These are phyloP conservation scores for Misgurnus mizolepis DNA, from an alignment of 2,113 vertebrate genomes.

Conservation along the genomic window DNA sequence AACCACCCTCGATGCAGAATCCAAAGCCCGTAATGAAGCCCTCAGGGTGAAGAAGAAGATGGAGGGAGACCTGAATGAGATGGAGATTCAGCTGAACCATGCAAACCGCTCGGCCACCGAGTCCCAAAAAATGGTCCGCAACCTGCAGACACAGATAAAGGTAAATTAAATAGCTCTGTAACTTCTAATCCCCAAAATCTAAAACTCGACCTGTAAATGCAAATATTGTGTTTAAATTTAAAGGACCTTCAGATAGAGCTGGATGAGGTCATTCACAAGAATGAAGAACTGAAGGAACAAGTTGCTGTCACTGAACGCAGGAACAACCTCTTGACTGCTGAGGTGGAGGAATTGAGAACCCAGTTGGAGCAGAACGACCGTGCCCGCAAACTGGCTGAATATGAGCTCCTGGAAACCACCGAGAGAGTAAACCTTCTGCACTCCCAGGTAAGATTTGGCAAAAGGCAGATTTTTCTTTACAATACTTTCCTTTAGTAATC, in stretches of 20 bases:
- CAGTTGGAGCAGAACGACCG: constrained; percentile 86
- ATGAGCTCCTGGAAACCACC: constrained; percentile 85
- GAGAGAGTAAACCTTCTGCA: constrained; percentile 91
- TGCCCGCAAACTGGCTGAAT: constrained; percentile 85
- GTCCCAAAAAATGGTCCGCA: constrained; percentile 82
- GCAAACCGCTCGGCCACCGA: constrained; percentile 85
- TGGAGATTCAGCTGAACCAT: constrained; percentile 90
- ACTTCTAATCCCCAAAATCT: neutral
- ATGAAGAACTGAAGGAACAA: constrained; percentile 88
- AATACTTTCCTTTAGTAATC: neutral
- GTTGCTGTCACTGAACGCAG: constrained; percentile 81
- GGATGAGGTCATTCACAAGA: constrained; percentile 82
- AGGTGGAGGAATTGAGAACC: constrained; percentile 86
- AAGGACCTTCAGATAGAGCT: constrained; percentile 88
- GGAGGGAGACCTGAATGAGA: constrained; percentile 91
- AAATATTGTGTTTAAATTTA: neutral
- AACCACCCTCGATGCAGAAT: constrained; percentile 84
- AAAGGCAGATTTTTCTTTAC: neutral
- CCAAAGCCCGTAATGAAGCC: constrained; percentile 86
- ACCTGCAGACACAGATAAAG: constrained; percentile 89
- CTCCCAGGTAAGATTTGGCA: constrained; percentile 75
- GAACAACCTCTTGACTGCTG: constrained; percentile 78
- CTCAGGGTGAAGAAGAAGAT: constrained; percentile 92
- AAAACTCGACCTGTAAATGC: neutral
- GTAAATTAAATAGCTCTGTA: constrained; percentile 60